Evolutionary conservation across 2,888 invertebrate species (phyloP).

Genomic region (Chrysolina haemoptera): DNA sequence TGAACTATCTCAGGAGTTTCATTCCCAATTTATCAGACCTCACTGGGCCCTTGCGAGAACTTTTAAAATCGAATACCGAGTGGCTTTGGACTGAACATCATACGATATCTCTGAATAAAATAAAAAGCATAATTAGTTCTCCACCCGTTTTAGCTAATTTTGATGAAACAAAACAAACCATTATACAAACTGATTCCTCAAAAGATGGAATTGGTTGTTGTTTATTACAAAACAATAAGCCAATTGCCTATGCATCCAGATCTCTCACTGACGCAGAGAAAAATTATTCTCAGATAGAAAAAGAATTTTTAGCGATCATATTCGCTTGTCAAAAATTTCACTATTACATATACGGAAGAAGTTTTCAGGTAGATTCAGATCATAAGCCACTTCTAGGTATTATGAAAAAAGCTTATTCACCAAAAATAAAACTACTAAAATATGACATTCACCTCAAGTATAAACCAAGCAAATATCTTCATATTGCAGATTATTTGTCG

Average conservation of each 20-base stretch:
- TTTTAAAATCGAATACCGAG: background rate
- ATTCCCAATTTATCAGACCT: background rate
- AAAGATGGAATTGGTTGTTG: constrained; percentile 6
- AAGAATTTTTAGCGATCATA: background rate
- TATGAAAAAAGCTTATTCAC: constrained; percentile 13
- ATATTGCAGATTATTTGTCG: constrained; percentile 5
- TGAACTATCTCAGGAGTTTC: too few relatives aligned
- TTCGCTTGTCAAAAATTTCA: constrained; percentile 4
- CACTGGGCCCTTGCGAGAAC: background rate
- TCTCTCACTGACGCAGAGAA: background rate
- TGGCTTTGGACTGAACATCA: background rate
- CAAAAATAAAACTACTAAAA: background rate
- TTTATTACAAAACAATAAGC: background rate
- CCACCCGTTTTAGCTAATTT: background rate
- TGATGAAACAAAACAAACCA: background rate
- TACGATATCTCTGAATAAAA: background rate
- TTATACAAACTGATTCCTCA: constrained; percentile 1
- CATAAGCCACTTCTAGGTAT: constrained; percentile 1
- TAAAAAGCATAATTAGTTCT: background rate
- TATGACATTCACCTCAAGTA: background rate
- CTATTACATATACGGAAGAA: background rate
- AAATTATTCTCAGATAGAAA: background rate
- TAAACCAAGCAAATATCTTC: background rate
- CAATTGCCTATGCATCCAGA: constrained; percentile 3
- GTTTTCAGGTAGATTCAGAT: background rate